Conservation (phyloP, 2,888 invertebrate genomes). For the Hydrotaea cyrtoneurina region DNA sequence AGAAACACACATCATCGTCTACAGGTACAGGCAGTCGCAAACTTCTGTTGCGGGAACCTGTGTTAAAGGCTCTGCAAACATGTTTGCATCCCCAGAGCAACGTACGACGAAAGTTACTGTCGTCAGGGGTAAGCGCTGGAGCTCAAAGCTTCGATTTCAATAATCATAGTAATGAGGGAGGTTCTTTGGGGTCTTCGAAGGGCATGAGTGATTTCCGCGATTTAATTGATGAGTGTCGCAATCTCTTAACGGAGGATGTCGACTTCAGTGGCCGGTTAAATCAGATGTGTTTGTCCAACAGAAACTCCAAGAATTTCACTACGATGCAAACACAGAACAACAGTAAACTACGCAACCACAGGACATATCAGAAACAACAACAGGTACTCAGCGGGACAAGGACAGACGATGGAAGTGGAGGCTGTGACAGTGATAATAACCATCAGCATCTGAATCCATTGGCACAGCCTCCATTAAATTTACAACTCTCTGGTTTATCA, state of each 20-base stretch:
- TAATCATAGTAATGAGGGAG: slow-evolving; percentile 12
- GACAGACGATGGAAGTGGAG: slow-evolving; percentile 2
- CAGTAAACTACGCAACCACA: slow-evolving; percentile 33
- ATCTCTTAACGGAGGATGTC: slow-evolving; percentile 71
- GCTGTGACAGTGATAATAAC: not conserved
- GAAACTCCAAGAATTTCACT: slow-evolving; percentile 70
- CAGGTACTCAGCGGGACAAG: not conserved
- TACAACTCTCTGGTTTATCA: slow-evolving; percentile 1
- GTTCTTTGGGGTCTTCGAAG: slow-evolving; percentile 40
- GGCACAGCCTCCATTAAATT: slow-evolving; percentile 13
- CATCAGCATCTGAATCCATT: not conserved
- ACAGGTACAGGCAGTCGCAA: slow-evolving; percentile 59
- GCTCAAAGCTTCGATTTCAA: not conserved
- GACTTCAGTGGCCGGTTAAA: slow-evolving; percentile 69
- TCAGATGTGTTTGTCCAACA: slow-evolving; percentile 66
- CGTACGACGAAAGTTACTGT: slow-evolving; percentile 40
- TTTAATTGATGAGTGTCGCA: slow-evolving; percentile 76
- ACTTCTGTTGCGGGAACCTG: slow-evolving; percentile 73
- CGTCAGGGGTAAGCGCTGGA: not conserved
- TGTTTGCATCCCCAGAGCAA: slow-evolving; percentile 51
- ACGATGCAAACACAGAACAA: slow-evolving; percentile 70
- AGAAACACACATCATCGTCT: slow-evolving; percentile 57
- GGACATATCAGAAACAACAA: slow-evolving; percentile 22
- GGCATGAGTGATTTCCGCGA: slow-evolving; percentile 74
- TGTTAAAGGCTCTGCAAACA: slow-evolving; percentile 67